Evolutionary conservation across 2,797 vertebrate species (phyloP).

Genomic region (Arrhamphus sclerolepis): DNA sequence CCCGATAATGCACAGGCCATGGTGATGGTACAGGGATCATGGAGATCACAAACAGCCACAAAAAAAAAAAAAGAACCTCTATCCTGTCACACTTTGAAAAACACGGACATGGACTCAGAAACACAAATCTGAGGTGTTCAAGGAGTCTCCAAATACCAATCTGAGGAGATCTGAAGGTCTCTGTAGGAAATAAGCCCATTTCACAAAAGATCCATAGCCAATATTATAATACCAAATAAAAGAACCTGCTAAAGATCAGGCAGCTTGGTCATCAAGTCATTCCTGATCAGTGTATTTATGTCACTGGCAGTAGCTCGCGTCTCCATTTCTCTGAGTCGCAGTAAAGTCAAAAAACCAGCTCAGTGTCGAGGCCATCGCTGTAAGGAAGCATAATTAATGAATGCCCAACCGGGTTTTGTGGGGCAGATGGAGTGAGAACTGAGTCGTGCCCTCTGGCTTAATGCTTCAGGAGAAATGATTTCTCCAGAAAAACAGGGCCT

Average conservation of each 20-base stretch:
- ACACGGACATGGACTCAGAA: too few species aligned
- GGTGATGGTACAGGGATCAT: conserved; percentile 61
- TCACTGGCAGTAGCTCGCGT: neutral
- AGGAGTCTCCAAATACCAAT: too few species aligned
- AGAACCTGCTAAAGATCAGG: too few species aligned
- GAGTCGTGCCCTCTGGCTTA: conserved; percentile 64
- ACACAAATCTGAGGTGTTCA: neutral
- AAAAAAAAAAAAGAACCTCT: conserved; percentile 29
- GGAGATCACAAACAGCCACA: conserved; percentile 38
- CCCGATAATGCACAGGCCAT: conserved; percentile 50
- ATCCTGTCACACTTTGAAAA: conserved; percentile 61
- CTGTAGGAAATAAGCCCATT: too few species aligned
- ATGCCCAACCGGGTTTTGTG: conserved; percentile 47
- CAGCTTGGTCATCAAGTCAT: too few species aligned
- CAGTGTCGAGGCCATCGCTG: conserved; percentile 47
- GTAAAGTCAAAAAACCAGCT: conserved; percentile 36
- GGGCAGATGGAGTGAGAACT: conserved; percentile 67
- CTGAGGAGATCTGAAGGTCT: too few species aligned
- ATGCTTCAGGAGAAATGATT: conserved; percentile 66
- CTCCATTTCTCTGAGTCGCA: conserved; percentile 13
- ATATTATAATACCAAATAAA: too few species aligned
- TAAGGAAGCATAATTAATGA: conserved; percentile 72
- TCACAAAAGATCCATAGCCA: too few species aligned
- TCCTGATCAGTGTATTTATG: too few species aligned
- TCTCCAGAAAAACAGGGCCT: conserved; percentile 51